Evolutionary conservation across 2,797 vertebrate genomes (phyloP), one percentile per base, ranked within the genome.

Genomic region (Sorex maritimensis): DNA sequence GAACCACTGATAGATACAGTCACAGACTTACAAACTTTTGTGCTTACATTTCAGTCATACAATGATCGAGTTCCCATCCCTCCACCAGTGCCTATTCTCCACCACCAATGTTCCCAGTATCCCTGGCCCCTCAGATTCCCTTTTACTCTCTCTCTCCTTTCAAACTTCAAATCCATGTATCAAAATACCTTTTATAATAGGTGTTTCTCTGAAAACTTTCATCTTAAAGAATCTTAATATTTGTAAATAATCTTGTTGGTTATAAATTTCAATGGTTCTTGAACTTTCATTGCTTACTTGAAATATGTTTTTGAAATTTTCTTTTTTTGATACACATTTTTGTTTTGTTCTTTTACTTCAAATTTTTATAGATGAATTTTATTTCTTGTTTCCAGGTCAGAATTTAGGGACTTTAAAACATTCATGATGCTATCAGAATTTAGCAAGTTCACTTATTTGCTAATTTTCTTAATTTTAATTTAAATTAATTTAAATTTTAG

Each of bases 151-250:
- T 34, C 34, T 34, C 34, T 34, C 34, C 34, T 34, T 58, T 68
- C 3, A 94, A 58, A 41, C 26, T 34, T 73, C 46, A 46, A 68
- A 68, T 61, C 3, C 8, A 6, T 72, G 44, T 72, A n/a, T 44
- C 41, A 73, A 81, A 93, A 71, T 75, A 46, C 14, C 12, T 91
- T 83, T 83, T 90, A 13, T 30, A 58, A 84, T 72, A 24, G 72
- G 14, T 68, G 63, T n/a, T 85, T 90, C 11, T 17, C 44, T 67
- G 68, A 85, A 93, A 77, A 38, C 10, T 55, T 71, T 87, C 84
- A 55, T 61, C 15, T 84, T 92, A 24, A 68, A 69, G 14, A 44
- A 68, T 61, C 17, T 92, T 55, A 84, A 2, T 90, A 63, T 77
- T 87, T 69, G 28, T 26, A 77, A 77, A 63, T 81, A 88, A 81